Evolutionary conservation across 2,113 vertebrate species (phyloP).

Genomic region (Hippocampus zosterae): DNA sequence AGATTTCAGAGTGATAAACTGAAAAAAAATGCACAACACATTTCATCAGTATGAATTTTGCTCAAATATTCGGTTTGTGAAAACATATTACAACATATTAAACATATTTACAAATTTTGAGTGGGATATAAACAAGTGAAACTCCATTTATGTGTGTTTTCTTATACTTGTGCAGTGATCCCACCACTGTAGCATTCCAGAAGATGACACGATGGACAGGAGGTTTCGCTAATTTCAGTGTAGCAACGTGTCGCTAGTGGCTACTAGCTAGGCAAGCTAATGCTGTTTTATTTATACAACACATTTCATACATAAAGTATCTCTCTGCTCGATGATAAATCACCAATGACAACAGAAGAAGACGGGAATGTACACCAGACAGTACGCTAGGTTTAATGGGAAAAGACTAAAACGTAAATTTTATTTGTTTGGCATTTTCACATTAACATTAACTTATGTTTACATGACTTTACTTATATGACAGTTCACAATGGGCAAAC

Average conservation of each 20-base stretch:
- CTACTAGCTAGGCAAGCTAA: neutral
- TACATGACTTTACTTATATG: neutral
- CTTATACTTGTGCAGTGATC: neutral
- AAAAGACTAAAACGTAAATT: too few relatives aligned
- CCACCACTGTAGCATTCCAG: too few relatives aligned
- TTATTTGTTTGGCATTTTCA: too few relatives aligned
- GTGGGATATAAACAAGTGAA: too few relatives aligned
- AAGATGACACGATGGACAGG: neutral
- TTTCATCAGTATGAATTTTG: too few relatives aligned
- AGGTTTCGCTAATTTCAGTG: neutral
- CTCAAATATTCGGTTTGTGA: too few relatives aligned
- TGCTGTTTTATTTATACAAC: too few relatives aligned
- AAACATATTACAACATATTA: too few relatives aligned
- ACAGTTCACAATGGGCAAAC: neutral
- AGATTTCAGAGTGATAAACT: neutral
- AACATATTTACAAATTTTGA: too few relatives aligned
- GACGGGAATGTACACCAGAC: neutral
- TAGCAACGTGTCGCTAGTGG: neutral
- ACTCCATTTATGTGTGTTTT: neutral
- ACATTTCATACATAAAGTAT: too few relatives aligned
- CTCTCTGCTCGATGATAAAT: neutral
- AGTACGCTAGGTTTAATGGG: neutral
- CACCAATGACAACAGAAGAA: neutral
- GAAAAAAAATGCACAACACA: too few relatives aligned
- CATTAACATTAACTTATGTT: neutral